These are phyloP conservation scores for Pelmatolapia mariae DNA, from an alignment of 2,113 vertebrate species.

Conservation along the genomic window DNA sequence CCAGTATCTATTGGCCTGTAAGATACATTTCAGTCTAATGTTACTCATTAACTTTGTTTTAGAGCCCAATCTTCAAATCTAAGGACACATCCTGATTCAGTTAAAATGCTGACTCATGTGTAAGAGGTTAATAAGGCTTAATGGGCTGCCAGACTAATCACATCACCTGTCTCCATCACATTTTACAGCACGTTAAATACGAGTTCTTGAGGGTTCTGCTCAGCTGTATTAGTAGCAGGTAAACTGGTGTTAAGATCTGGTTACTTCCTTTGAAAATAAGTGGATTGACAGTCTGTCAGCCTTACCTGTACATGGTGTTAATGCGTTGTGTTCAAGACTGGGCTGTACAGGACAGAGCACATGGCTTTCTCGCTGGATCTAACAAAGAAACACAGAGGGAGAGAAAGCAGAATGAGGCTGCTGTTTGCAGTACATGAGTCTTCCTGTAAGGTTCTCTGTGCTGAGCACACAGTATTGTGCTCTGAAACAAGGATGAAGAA, in stretches of 20 bases:
- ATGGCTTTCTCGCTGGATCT: conserved; percentile 63
- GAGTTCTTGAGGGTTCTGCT: background rate
- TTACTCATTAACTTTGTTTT: background rate
- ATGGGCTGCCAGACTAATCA: too few relatives aligned
- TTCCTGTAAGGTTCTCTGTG: background rate
- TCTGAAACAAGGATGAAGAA: background rate
- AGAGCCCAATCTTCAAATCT: background rate
- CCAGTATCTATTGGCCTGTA: background rate
- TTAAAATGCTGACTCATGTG: background rate
- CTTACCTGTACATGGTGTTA: conserved; percentile 26
- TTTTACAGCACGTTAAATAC: background rate
- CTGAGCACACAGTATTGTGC: background rate
- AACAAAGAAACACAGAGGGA: background rate
- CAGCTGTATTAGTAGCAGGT: background rate
- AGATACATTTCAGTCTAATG: background rate
- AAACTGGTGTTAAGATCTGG: background rate
- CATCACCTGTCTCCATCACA: background rate
- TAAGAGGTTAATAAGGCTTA: too few relatives aligned
- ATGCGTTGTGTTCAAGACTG: background rate
- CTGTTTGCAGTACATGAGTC: background rate
- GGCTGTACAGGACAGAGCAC: conserved; percentile 28
- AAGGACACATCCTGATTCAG: background rate
- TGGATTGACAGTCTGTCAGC: background rate
- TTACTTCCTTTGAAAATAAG: background rate
- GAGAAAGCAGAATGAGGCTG: background rate